phyloP scores from a whole-genome alignment of 2,888 invertebrate genomes.

The Volucella zonaria region DNA sequence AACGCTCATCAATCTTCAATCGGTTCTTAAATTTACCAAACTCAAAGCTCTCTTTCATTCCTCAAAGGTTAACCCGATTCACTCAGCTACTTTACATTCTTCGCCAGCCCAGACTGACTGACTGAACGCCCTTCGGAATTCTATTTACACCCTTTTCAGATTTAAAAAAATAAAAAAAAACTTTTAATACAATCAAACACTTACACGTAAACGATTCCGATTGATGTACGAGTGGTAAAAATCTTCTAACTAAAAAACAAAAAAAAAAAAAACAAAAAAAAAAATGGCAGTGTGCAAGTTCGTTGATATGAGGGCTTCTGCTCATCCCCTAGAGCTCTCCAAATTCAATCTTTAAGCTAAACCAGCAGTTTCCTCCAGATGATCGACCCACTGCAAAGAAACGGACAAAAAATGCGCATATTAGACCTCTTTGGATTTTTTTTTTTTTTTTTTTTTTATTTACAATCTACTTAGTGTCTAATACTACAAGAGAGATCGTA shows the following conservation, averaged over 20 bases:
- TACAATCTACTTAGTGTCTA: slow-evolving; percentile 63
- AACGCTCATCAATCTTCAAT: too few relatives aligned
- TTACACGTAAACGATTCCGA: slow-evolving; percentile 64
- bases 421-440: slow-evolving; percentile 24
- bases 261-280: background rate
- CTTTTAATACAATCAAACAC: slow-evolving; percentile 57
- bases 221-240: slow-evolving; percentile 45
- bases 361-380: slow-evolving; percentile 36
- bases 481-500: slow-evolving; percentile 41
- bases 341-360: background rate
- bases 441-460: slow-evolving; percentile 32
- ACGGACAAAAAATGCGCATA: slow-evolving; percentile 38
- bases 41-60: too few relatives aligned
- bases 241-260: slow-evolving; percentile 22
- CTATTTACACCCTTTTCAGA: too few relatives aligned
- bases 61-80: too few relatives aligned
- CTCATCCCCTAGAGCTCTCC: background rate
- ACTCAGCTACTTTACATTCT: too few relatives aligned
- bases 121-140: too few relatives aligned
- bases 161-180: slow-evolving; percentile 13
- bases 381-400: slow-evolving; percentile 30
- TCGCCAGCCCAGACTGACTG: too few relatives aligned
- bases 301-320: slow-evolving; percentile 45
- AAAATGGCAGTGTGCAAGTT: slow-evolving; percentile 58
- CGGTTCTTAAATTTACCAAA: too few relatives aligned